These are phyloP conservation scores for Chaenocephalus aceratus DNA, from an alignment of 2,113 vertebrate species.

Conservation along the genomic window DNA sequence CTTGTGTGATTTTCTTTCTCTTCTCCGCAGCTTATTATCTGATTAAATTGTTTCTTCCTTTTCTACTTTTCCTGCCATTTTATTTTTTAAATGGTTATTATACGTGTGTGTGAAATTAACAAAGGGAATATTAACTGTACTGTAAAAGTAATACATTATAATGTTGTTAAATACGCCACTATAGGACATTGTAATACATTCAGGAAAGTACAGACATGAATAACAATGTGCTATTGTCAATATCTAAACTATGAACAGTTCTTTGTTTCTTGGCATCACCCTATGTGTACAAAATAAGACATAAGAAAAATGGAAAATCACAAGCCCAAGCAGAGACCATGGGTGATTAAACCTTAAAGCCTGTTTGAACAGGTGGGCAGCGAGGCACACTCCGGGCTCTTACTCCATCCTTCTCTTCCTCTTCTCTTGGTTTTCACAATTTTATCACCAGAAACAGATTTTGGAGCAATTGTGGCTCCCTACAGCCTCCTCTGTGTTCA, in stretches of 20 bases:
- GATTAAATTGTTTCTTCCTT: not conserved
- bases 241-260: slow-evolving; percentile 15
- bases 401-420: slow-evolving; percentile 43
- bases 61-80: not conserved
- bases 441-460: slow-evolving; percentile 54
- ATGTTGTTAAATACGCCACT: not conserved
- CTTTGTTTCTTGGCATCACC: slow-evolving; percentile 12
- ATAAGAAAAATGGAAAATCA: slow-evolving; percentile 20
- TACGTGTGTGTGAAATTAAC: not conserved
- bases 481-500: slow-evolving; percentile 36
- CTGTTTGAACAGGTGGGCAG: slow-evolving; percentile 69
- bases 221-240: not conserved
- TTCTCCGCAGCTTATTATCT: not conserved
- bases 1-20: not conserved
- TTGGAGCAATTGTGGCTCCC: slow-evolving; percentile 46
- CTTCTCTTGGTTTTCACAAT: slow-evolving; percentile 24
- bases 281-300: slow-evolving; percentile 28
- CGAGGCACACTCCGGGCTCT: slow-evolving; percentile 43
- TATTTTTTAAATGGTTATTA: not conserved
- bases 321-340: slow-evolving; percentile 17
- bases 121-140: not conserved
- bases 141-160: not conserved
- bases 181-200: not conserved
- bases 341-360: slow-evolving; percentile 60
- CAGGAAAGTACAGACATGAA: not conserved